These are phyloP conservation scores for Dicaeum eximium DNA, from an alignment of 2,113 vertebrate genomes.

Conservation along the genomic window DNA sequence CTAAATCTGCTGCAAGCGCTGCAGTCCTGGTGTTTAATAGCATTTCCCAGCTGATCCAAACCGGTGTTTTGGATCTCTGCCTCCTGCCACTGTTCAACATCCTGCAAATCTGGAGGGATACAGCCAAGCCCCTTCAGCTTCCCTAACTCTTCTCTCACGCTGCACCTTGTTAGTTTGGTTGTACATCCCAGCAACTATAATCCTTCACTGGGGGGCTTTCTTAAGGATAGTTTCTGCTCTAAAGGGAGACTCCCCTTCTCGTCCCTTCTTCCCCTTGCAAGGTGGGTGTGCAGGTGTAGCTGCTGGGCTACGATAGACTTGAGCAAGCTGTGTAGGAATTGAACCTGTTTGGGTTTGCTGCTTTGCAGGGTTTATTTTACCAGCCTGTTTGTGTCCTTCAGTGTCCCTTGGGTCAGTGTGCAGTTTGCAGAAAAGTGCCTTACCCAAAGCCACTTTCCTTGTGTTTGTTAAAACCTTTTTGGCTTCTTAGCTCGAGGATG, in stretches of 20 bases:
- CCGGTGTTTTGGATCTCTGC: not conserved
- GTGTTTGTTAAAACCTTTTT: not conserved
- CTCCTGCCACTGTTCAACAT: not conserved
- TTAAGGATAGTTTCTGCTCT: not conserved
- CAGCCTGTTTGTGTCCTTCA: not conserved
- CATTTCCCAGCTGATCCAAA: not conserved
- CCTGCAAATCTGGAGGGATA: not conserved
- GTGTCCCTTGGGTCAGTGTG: not conserved
- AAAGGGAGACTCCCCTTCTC: not conserved
- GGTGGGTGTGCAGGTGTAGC: not conserved
- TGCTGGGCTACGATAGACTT: not conserved
- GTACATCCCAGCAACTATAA: not conserved
- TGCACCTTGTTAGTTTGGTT: not conserved
- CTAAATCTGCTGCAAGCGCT: not conserved
- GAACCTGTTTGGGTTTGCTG: not conserved
- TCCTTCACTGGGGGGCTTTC: not conserved
- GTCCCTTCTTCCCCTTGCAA: not conserved
- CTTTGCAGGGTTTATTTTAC: not conserved
- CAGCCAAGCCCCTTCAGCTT: not conserved
- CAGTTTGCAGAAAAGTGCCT: not conserved
- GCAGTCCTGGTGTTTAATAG: not conserved
- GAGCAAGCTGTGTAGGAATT: not conserved
- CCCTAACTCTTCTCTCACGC: fast-evolving
- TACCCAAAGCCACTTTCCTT: not conserved
- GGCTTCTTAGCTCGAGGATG: not conserved